Evolutionary conservation across 2,113 vertebrate species (phyloP), one percentile per base, ranked within the genome.

Genomic region (Labrus mixtus): DNA sequence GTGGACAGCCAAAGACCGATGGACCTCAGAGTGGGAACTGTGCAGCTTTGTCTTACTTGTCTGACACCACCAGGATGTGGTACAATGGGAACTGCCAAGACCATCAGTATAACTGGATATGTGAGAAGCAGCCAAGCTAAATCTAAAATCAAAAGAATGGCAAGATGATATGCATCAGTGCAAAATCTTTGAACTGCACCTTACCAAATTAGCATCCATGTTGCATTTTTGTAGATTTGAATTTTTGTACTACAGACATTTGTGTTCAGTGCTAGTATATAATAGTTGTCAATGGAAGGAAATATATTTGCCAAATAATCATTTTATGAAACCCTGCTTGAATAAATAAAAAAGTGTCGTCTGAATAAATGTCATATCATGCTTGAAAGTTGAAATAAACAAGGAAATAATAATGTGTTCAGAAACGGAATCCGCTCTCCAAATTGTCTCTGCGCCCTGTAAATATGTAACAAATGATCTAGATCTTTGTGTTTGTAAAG

Each of bases 401-500:
- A n/a, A 22, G 16, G 3, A 63, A 51, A 57, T 19, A 5, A 8
- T 20, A 20, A 43, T 10, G 29, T n/a, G 10, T 57, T 59, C 15
- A 45, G 15, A 37, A 55, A 51, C 25, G 19, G 33, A 23, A 11
- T 20, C 56, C 23, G 33, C 10, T 55, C 6, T 50, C 46, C 1
- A 55, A 46, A 29, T 45, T 13, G 9, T n/a, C 53, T 55, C 13
- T 17, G 68, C 12, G 25, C 0, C 16, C 68, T 77, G 86, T 90
- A 39, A 90, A 91, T 90, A 51, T 87, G 90, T 91, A 89, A 89
- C 90, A 61, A 61, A 65, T 64, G 7, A 59, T 64, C 63, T 62
- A 17, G 53, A 55, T 61, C 73, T 33, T 84, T 89, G n/a, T 86
- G 78, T 89, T 89, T 87, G 85, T 62, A 63, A 68, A 78, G 71